Evolutionary conservation across 2,797 vertebrate genomes (phyloP).

Genomic region (Sorex maritimensis): DNA sequence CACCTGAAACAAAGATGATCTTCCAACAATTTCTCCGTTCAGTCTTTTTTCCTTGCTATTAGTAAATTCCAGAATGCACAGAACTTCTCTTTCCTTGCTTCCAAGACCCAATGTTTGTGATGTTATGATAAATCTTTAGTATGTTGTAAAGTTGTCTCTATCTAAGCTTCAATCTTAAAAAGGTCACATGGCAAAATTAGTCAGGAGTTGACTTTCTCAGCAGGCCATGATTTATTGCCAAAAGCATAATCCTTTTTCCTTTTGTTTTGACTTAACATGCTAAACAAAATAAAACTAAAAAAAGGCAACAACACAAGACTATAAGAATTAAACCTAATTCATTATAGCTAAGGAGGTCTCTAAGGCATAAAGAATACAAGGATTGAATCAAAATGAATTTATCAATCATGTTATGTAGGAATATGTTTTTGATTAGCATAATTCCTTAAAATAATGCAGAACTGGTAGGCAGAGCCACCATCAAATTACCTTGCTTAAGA

Average conservation of each 20-base stretch:
- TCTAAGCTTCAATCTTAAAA: neutral
- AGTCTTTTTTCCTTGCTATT: neutral
- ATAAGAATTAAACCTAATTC: slow-evolving; percentile 73
- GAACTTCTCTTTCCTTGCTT: neutral
- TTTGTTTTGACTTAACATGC: slow-evolving; percentile 60
- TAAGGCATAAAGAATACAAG: slow-evolving; percentile 52
- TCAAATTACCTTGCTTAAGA: slow-evolving; percentile 48
- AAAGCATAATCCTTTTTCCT: slow-evolving; percentile 38
- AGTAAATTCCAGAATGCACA: neutral
- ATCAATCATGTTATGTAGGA: slow-evolving; percentile 68
- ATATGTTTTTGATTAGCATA: slow-evolving; percentile 61
- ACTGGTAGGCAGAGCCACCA: slow-evolving; percentile 23
- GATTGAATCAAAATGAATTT: slow-evolving; percentile 63
- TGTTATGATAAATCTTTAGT: no score
- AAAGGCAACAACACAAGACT: slow-evolving; percentile 45
- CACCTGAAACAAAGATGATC: neutral
- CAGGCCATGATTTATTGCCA: slow-evolving; percentile 34
- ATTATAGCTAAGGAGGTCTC: slow-evolving; percentile 30
- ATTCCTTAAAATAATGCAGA: slow-evolving; percentile 69
- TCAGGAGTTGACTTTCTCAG: neutral
- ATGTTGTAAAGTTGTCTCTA: no score
- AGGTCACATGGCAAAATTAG: neutral
- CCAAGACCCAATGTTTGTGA: neutral
- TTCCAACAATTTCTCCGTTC: neutral
- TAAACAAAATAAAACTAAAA: no score